A percentile compares a stretch with the other conserved stretches of the same genome.
phyloP scores from a whole-genome alignment of 1,140 invertebrate species.

The Halesus radiatus region DNA sequence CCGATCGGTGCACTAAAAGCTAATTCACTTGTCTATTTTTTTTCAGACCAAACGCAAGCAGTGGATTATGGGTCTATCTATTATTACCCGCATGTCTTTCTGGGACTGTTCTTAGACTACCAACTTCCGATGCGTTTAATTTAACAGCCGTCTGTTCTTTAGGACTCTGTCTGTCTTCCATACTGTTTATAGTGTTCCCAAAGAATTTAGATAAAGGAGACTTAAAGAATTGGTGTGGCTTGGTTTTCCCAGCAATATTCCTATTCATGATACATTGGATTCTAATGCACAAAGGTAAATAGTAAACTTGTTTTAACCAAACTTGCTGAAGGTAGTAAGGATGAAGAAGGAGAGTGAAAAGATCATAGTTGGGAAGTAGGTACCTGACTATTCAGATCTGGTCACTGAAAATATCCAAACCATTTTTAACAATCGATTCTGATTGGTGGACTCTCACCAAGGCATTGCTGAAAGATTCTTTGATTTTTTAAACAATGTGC shows the following conservation, averaged over 20 bases:
- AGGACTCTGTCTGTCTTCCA: constrained; percentile 62
- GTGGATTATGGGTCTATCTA: constrained; percentile 72
- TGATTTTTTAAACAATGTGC: too few relatives aligned
- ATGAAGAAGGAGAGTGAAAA: too few relatives aligned
- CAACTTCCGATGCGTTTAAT: constrained; percentile 27
- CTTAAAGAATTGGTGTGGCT: not conserved
- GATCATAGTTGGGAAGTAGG: too few relatives aligned
- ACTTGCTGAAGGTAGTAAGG: too few relatives aligned
- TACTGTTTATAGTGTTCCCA: constrained; percentile 58
- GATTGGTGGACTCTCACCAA: too few relatives aligned
- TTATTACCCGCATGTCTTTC: constrained; percentile 68
- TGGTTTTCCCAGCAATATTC: not conserved
- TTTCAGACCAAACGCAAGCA: constrained; percentile 67
- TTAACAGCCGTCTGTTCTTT: constrained; percentile 64
- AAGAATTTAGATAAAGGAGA: not conserved
- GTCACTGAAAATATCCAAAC: too few relatives aligned
- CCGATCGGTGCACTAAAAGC: too few relatives aligned
- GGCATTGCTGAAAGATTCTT: too few relatives aligned
- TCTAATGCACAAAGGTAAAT: not conserved
- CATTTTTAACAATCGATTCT: too few relatives aligned
- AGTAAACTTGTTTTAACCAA: too few relatives aligned
- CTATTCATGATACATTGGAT: not conserved
- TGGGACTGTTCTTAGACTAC: constrained; percentile 58
- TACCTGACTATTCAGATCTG: too few relatives aligned
- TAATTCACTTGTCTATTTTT: not conserved